phyloP scores from a whole-genome alignment of 2,113 vertebrate genomes.

The Stigmatopora nigra region DNA sequence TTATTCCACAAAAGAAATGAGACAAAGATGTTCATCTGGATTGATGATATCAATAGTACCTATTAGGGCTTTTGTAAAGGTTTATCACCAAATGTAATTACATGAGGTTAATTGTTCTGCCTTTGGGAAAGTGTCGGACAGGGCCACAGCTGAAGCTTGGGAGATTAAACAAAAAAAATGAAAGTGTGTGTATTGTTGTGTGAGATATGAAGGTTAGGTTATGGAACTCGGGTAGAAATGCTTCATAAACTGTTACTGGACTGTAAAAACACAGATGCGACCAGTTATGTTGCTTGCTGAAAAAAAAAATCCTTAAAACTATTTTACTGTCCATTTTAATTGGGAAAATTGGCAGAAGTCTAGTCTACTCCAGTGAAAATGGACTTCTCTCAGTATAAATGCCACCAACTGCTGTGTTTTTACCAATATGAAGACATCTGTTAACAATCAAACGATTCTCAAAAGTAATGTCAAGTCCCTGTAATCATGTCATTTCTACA shows the following conservation, averaged over 20 bases:
- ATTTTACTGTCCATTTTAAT: not conserved
- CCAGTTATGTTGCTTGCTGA: constrained; percentile 29
- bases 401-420: not conserved
- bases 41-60: constrained; percentile 58
- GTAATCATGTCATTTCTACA: constrained; percentile 25
- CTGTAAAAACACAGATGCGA: constrained; percentile 69
- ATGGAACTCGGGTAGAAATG: constrained; percentile 48
- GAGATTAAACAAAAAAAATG: constrained; percentile 53
- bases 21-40: constrained; percentile 32
- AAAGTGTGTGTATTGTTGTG: constrained; percentile 7
- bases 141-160: constrained; percentile 65
- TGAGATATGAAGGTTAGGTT: constrained; percentile 11
- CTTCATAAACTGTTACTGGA: constrained; percentile 56
- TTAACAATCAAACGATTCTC: too few species aligned
- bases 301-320: constrained; percentile 13
- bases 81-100: constrained; percentile 63
- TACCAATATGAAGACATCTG: not conserved
- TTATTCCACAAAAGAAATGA: constrained; percentile 37
- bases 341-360: too few species aligned
- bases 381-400: too few species aligned
- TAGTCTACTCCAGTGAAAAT: not conserved
- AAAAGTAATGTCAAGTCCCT: constrained; percentile 11
- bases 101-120: constrained; percentile 67
- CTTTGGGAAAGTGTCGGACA: constrained; percentile 39
- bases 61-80: constrained; percentile 20